Evolutionary conservation across 2,888 invertebrate genomes (phyloP), one percentile per base, ranked within the genome.

Genomic region (Rotaria magnacalcarata): DNA sequence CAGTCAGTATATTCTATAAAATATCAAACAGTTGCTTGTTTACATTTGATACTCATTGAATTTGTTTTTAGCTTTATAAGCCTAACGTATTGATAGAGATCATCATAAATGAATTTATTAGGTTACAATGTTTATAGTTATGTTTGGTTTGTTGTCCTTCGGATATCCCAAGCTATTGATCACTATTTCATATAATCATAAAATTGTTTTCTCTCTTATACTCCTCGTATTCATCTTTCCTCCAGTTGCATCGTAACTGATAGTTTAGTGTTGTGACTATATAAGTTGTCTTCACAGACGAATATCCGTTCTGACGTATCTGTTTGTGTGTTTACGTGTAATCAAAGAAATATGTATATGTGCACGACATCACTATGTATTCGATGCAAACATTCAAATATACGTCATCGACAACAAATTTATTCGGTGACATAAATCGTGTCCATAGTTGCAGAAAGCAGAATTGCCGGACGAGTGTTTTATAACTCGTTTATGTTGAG

Each of bases 391-490:
- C 27, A 67, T 34, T 34, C 7, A n/a, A 11, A 67, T 67, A 34
- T 19, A 27, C 34, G 34, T 67, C 67, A 34, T 34, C 34, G 67
- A 27, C n/a, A 60, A 60, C 1, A 60, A n/a, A 24, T 27, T n/a
- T 60, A 60, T 60, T 60, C 24, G 58, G 34, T 67, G 67, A 67
- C 67, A 67, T 67, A 34, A 67, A 34, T 34, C 14, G 34, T 27
- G 67, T 67, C 67, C 67, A 67, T 34, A 67, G 67, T 41, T 67
- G 34, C 67, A 34, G 67, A 67, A 19, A 67, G 34, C 34, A 67
- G 67, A 67, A 67, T 67, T 67, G 67, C 67, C 67, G 67, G 67
- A 67, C 67, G 67, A 67, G 67, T 34, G 34, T 67, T 34, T 67
- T 67, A 5, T 67, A 67, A 34, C 67, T 67, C 67, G 67, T 67